A percentile compares a stretch with the other conserved stretches of the same genome.
Evolutionary conservation across 1,140 invertebrate genomes (phyloP).

Genomic region (Melanaphis sacchari): DNA sequence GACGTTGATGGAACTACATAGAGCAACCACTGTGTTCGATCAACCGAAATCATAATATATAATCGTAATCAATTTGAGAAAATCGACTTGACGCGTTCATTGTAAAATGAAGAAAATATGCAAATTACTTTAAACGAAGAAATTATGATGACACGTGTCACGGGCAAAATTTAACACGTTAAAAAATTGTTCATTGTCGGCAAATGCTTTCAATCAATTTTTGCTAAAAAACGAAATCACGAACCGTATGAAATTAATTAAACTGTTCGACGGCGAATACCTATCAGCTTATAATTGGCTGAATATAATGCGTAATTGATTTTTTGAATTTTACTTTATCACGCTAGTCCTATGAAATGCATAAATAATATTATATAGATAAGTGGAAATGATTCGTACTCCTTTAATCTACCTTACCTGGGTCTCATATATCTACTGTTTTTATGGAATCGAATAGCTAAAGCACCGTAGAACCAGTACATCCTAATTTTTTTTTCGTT

Average conservation of each 20-base stretch:
- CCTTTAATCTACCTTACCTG: too few relatives aligned
- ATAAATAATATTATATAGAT: too few relatives aligned
- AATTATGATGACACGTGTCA: not conserved
- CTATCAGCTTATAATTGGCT: not conserved
- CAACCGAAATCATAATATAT: conserved; percentile 16
- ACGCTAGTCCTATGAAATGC: too few relatives aligned
- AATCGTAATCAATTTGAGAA: not conserved
- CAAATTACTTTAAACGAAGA: not conserved
- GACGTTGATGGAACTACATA: not conserved
- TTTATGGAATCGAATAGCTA: not conserved
- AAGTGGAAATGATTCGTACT: too few relatives aligned
- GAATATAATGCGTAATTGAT: too few relatives aligned
- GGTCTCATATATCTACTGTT: too few relatives aligned
- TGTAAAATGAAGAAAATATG: not conserved
- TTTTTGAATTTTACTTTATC: too few relatives aligned
- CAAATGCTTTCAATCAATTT: not conserved
- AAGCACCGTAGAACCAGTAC: too few relatives aligned
- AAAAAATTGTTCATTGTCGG: not conserved
- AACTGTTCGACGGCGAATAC: not conserved
- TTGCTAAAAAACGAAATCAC: not conserved
- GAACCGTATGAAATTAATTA: not conserved
- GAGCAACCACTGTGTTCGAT: not conserved
- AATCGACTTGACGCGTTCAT: not conserved
- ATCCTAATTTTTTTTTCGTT: not conserved
- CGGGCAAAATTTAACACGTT: not conserved